phyloP scores from a whole-genome alignment of 2,888 invertebrate genomes.

The Euplagia quadripunctaria region DNA sequence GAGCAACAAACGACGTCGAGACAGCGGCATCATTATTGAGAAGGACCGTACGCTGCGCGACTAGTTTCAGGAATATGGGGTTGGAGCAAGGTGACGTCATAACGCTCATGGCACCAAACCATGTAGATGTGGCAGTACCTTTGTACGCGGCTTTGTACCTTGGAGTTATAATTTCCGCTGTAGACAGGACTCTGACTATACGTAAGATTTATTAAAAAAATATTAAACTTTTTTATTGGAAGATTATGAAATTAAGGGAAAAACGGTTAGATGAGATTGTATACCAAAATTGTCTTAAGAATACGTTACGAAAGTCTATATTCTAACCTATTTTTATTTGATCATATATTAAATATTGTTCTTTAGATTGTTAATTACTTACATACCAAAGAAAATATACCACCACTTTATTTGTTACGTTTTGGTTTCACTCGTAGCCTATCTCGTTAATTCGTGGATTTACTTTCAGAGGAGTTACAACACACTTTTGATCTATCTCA shows the following conservation, averaged over 20 bases:
- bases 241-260: too few species aligned
- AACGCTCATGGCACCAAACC: conserved; percentile 79
- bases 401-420: too few species aligned
- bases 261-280: too few species aligned
- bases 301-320: too few species aligned
- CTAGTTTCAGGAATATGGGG: conserved; percentile 70
- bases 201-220: conserved; percentile 51
- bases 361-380: too few species aligned
- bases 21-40: conserved; percentile 71
- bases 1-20: conserved; percentile 74
- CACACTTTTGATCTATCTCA: conserved; percentile 58
- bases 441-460: background rate
- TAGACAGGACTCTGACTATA: conserved; percentile 67
- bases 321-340: too few species aligned
- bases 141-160: conserved; percentile 80
- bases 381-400: too few species aligned
- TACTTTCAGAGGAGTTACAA: conserved; percentile 65
- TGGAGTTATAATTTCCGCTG: conserved; percentile 70
- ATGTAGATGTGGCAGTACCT: conserved; percentile 78
- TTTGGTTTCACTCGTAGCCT: too few species aligned
- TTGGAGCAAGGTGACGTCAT: conserved; percentile 77
- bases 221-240: too few species aligned
- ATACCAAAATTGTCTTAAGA: too few species aligned
- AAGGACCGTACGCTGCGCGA: conserved; percentile 77
- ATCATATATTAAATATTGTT: too few species aligned